Conservation (phyloP, 2,113 vertebrate genomes). For the Herpetotheres cachinnans region DNA sequence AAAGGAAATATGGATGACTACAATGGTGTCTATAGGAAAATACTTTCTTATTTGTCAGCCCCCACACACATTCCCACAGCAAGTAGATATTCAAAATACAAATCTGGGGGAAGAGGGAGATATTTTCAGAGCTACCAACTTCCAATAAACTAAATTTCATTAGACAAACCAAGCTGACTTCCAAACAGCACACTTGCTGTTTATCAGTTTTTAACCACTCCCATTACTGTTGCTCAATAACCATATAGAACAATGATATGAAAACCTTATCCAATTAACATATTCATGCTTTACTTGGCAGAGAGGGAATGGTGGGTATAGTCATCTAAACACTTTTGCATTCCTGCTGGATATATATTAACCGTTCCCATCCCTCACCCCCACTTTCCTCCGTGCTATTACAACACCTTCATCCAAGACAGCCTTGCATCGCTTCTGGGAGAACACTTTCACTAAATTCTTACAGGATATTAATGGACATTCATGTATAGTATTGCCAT, state of each 20-base stretch:
- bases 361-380: background rate
- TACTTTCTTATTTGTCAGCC: background rate
- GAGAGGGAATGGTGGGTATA: background rate
- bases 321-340: background rate
- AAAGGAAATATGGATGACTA: background rate
- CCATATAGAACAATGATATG: background rate
- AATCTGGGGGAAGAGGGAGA: background rate
- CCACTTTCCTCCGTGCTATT: background rate
- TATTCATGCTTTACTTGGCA: constrained; percentile 12
- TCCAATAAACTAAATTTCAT: background rate
- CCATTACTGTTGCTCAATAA: background rate
- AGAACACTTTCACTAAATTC: constrained; percentile 41
- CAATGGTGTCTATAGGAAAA: background rate
- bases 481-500: constrained; percentile 29
- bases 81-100: background rate
- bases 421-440: background rate
- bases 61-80: background rate
- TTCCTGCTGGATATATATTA: constrained; percentile 13
- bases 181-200: background rate
- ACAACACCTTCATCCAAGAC: background rate
- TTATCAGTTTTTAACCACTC: background rate
- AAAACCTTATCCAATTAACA: background rate
- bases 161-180: background rate
- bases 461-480: constrained; percentile 54
- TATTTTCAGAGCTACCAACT: constrained; percentile 18